Evolutionary conservation across 2,113 vertebrate species (phyloP).

Genomic region (Oriolus oriolus): DNA sequence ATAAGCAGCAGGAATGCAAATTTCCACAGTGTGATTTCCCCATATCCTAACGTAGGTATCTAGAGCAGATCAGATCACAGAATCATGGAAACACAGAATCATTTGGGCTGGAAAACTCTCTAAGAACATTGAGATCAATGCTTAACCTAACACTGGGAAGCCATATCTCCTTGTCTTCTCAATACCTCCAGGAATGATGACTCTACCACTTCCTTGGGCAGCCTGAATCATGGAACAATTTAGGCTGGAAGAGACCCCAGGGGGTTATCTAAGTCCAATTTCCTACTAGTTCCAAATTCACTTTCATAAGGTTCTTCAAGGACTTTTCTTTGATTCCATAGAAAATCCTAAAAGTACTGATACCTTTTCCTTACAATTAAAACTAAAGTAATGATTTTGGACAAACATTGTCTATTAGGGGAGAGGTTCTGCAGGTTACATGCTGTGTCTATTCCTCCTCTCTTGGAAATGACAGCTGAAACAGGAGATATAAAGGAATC

Average conservation of each 20-base stretch:
- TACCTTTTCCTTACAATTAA: neutral
- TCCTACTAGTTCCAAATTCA: neutral
- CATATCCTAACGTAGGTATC: fast-evolving
- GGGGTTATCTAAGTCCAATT: neutral
- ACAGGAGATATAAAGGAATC: neutral
- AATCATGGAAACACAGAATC: neutral
- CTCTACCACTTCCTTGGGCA: neutral
- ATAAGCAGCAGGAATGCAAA: neutral
- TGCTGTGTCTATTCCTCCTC: neutral
- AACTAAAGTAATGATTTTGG: neutral
- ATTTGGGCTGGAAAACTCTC: neutral
- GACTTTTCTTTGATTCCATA: neutral
- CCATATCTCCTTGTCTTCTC: neutral
- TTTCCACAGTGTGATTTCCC: neutral
- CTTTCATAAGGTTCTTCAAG: neutral
- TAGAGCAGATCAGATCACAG: neutral
- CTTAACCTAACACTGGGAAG: too few relatives aligned
- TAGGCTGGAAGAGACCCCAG: neutral
- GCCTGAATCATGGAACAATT: neutral
- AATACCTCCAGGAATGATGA: neutral
- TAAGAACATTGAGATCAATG: neutral
- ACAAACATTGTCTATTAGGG: neutral
- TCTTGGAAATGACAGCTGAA: neutral
- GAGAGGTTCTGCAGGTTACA: neutral
- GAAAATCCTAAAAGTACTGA: neutral